Percentiles rank a stretch among this genome's conserved stretches.
These are phyloP conservation scores for Rhamnusium bicolor DNA, from an alignment of 2,888 invertebrate genomes.

Conservation along the genomic window DNA sequence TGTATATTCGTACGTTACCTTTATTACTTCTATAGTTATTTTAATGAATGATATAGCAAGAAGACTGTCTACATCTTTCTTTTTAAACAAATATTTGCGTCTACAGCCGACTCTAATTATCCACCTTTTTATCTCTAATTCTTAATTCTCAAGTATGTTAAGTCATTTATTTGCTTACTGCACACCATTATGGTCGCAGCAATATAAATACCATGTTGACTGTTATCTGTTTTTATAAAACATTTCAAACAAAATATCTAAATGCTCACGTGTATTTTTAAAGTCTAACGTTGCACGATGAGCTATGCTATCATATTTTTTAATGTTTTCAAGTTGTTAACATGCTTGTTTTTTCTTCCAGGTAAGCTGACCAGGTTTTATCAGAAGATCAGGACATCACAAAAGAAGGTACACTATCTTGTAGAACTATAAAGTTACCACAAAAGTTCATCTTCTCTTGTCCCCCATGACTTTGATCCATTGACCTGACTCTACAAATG, in stretches of 20 bases:
- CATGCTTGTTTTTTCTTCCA: conserved; percentile 67
- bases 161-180: conserved; percentile 28
- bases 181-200: conserved; percentile 2
- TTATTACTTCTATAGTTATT: neutral
- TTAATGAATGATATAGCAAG: conserved; percentile 8
- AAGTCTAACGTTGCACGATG: conserved; percentile 10
- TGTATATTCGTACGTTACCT: neutral
- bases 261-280: conserved; percentile 9
- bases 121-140: conserved; percentile 22
- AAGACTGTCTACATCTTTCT: conserved; percentile 27
- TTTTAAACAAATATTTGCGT: conserved; percentile 27
- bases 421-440: conserved; percentile 48
- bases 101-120: conserved; percentile 27
- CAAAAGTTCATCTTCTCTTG: conserved; percentile 36
- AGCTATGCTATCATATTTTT: conserved; percentile 44
- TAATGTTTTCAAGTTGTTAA: conserved; percentile 65
- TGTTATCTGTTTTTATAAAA: conserved; percentile 16
- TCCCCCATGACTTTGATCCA: conserved; percentile 49
- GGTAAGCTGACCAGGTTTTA: conserved; percentile 67
- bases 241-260: conserved; percentile 16
- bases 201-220: conserved; percentile 21
- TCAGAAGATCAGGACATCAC: conserved; percentile 57
- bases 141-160: conserved; percentile 28
- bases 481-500: conserved; percentile 42
- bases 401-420: conserved; percentile 32